These are phyloP conservation scores for Micromesistius poutassou DNA, from an alignment of 2,797 vertebrate genomes.

Conservation along the genomic window DNA sequence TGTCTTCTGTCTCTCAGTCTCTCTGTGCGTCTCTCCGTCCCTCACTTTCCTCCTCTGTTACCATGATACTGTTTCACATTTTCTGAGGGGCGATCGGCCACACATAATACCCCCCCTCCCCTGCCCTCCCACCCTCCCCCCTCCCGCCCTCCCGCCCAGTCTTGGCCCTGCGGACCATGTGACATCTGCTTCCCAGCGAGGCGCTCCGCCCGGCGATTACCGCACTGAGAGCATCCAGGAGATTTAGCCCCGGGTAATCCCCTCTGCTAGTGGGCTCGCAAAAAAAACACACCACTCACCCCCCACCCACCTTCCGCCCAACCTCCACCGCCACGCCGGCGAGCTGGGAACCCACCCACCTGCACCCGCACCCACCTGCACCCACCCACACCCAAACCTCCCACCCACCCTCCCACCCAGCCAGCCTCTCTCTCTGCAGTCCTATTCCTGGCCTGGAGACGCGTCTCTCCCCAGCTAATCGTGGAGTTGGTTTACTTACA, in stretches of 20 bases:
- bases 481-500: neutral
- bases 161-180: constrained; percentile 72
- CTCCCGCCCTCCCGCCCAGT: constrained; percentile 15
- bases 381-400: neutral
- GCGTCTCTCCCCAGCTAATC: neutral
- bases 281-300: constrained; percentile 53
- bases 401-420: no score
- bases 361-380: no score
- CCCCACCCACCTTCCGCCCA: constrained; percentile 21
- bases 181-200: constrained; percentile 74
- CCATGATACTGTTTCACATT: neutral
- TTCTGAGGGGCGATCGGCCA: constrained; percentile 61
- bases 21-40: neutral
- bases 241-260: constrained; percentile 78
- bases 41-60: constrained; percentile 32
- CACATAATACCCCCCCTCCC: constrained; percentile 67
- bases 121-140: neutral
- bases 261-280: constrained; percentile 60
- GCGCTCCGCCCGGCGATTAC: constrained; percentile 72
- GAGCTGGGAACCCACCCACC: constrained; percentile 13
- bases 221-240: constrained; percentile 73
- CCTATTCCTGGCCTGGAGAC: neutral
- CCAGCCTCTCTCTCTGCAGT: neutral
- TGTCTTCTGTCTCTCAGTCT: neutral
- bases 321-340: constrained; percentile 39